A percentile compares a stretch with the other conserved stretches of the same genome.
phyloP scores from a whole-genome alignment of 2,797 vertebrate species.

The Heterohyrax brucei region DNA sequence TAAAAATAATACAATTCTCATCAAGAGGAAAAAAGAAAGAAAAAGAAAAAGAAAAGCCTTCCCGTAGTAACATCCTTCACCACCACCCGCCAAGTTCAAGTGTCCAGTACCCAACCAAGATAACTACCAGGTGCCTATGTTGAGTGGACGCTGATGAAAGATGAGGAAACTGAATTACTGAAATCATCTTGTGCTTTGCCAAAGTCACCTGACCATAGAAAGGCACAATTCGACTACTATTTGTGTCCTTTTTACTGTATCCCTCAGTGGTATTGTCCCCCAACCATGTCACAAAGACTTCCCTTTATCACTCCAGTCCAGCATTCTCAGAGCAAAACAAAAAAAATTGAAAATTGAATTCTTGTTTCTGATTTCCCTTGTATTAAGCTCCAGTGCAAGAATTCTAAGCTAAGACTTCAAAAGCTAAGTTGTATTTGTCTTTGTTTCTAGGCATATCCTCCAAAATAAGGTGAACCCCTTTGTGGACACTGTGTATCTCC shows the following conservation, averaged over 20 bases:
- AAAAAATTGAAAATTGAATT: neutral
- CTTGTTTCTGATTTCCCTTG: slow-evolving; percentile 2
- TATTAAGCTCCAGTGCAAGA: neutral
- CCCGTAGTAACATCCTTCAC: neutral
- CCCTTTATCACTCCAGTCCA: neutral
- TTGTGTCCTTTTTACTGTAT: neutral
- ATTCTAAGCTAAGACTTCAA: neutral
- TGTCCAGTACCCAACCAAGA: neutral
- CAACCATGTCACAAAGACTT: neutral
- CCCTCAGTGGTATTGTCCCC: neutral
- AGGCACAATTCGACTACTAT: rapidly evolving
- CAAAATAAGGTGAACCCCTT: neutral
- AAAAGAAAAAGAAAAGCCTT: neutral
- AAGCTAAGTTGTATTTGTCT: neutral
- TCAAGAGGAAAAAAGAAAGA: neutral
- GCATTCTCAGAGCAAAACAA: neutral
- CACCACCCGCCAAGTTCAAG: neutral
- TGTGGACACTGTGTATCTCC: neutral
- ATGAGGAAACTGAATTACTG: neutral
- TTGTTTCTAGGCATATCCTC: neutral
- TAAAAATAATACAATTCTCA: slow-evolving; percentile 32
- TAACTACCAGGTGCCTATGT: neutral
- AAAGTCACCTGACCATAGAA: neutral
- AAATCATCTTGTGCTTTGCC: neutral
- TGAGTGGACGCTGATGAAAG: neutral